A percentile compares a stretch with the other conserved stretches of the same genome.
These are phyloP conservation scores for Gasterosteus aculeatus DNA, from an alignment of 2,113 vertebrate species.

Conservation along the genomic window DNA sequence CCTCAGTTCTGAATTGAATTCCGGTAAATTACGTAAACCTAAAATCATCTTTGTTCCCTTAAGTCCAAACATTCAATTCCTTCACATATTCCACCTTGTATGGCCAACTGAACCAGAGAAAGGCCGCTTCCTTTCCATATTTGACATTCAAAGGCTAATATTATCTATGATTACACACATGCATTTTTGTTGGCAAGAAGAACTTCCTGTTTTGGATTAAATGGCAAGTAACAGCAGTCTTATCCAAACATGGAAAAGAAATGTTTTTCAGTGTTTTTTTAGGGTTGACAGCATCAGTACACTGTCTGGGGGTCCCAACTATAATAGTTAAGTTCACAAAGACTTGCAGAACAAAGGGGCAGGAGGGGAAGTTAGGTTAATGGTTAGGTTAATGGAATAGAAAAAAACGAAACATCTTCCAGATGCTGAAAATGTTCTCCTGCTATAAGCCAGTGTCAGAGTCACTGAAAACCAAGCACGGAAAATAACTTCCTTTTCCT, in stretches of 20 bases:
- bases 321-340: slow-evolving; percentile 19
- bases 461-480: background rate
- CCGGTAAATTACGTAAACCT: slow-evolving; percentile 4
- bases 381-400: background rate
- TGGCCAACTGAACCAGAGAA: background rate
- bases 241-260: slow-evolving; percentile 26
- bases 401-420: background rate
- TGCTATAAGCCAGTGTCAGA: background rate
- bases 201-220: slow-evolving; percentile 51
- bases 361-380: background rate
- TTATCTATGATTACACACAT: slow-evolving; percentile 67
- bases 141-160: slow-evolving; percentile 17
- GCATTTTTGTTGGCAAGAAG: slow-evolving; percentile 50
- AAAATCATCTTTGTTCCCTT: slow-evolving; percentile 22
- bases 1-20: slow-evolving; percentile 8
- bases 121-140: background rate
- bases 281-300: background rate
- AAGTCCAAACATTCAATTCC: slow-evolving; percentile 12
- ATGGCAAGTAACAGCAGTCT: slow-evolving; percentile 15
- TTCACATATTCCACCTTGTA: background rate
- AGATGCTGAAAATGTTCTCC: background rate
- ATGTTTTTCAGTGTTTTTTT: background rate
- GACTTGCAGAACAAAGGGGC: background rate
- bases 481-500: slow-evolving; percentile 16
- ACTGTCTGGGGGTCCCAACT: background rate